These are phyloP conservation scores for Rotaria sp. DNA, from an alignment of 2,888 invertebrate species.

Conservation along the genomic window DNA sequence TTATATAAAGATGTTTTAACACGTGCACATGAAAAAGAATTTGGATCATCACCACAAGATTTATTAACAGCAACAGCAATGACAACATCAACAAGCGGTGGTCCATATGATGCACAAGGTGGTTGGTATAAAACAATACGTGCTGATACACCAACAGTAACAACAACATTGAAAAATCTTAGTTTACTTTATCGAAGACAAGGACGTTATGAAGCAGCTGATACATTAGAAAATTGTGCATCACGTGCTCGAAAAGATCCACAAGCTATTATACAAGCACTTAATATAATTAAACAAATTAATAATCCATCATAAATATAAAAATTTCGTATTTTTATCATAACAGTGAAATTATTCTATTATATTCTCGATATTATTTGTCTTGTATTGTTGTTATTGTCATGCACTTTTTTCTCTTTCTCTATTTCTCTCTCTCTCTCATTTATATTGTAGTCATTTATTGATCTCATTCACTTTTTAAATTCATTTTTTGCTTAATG, in stretches of 20 bases:
- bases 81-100: not conserved
- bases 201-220: slow-evolving; percentile 97
- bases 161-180: slow-evolving; percentile 93
- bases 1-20: slow-evolving; percentile 69
- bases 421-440: no score
- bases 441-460: not conserved
- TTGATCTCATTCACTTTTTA: not conserved
- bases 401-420: not conserved
- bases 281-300: slow-evolving; percentile 35
- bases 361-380: not conserved
- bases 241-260: slow-evolving; percentile 39
- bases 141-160: slow-evolving; percentile 88
- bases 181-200: slow-evolving; percentile 94
- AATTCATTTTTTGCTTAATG: not conserved
- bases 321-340: not conserved
- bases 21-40: slow-evolving; percentile 39
- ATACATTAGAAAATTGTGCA: slow-evolving; percentile 70
- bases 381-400: not conserved
- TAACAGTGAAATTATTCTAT: not conserved
- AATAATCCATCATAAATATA: not conserved
- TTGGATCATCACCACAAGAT: not conserved
- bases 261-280: slow-evolving; percentile 38
- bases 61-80: not conserved
- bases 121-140: slow-evolving; percentile 97
- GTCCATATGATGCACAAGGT: slow-evolving; percentile 46